These are phyloP conservation scores for Crenuchus spilurus DNA, from an alignment of 2,797 vertebrate species.

Conservation along the genomic window DNA sequence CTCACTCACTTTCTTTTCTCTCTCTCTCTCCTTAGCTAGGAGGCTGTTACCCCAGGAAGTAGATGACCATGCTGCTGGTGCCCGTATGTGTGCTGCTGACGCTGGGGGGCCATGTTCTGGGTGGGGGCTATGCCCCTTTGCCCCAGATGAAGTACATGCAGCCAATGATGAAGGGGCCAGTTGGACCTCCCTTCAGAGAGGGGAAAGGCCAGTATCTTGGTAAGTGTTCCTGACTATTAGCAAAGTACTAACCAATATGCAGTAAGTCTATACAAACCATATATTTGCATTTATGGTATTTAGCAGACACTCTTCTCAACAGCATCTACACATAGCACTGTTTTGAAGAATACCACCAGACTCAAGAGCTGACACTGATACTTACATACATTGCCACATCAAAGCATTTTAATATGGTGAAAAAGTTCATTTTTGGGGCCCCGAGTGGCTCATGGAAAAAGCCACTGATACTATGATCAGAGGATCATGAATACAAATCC, in stretches of 20 bases:
- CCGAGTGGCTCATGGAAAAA: no score
- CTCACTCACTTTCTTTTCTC: slow-evolving; percentile 4
- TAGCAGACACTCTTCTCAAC: no score
- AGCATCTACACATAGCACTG: no score
- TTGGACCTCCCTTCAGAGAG: slow-evolving; percentile 96
- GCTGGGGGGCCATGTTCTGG: slow-evolving; percentile 77
- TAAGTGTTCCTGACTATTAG: slow-evolving; percentile 72
- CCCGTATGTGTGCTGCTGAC: slow-evolving; percentile 74
- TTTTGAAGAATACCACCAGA: no score
- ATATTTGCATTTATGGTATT: no score
- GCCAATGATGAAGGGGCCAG: slow-evolving; percentile 97
- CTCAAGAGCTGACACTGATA: no score
- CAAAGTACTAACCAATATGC: not conserved
- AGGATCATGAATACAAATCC: no score
- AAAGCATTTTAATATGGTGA: no score
- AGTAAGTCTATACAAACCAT: no score
- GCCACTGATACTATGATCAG: no score
- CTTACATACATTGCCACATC: no score
- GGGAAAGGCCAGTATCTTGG: slow-evolving; percentile 98
- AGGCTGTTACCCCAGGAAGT: slow-evolving; percentile 62
- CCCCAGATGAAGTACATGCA: slow-evolving; percentile 94
- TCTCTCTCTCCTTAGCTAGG: slow-evolving; percentile 62
- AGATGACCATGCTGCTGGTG: slow-evolving; percentile 74
- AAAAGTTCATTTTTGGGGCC: no score
- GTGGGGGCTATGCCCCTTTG: slow-evolving; percentile 87